These are phyloP conservation scores for Drosophila triauraria DNA, from an alignment of 1,140 invertebrate genomes.

Conservation along the genomic window DNA sequence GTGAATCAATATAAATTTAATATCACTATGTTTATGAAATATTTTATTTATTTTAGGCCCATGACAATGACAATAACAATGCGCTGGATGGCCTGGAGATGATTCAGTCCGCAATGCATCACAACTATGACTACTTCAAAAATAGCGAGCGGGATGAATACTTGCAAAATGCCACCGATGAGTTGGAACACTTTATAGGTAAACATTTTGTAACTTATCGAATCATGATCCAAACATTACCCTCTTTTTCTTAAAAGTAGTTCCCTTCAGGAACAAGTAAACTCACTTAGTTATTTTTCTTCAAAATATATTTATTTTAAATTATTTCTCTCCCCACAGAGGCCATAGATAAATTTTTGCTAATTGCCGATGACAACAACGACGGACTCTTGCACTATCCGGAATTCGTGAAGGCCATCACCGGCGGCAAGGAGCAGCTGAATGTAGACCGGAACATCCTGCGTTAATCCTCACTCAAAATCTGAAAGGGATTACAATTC, in stretches of 20 bases:
- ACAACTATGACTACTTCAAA: slow-evolving; percentile 77
- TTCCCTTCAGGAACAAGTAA: too few relatives aligned
- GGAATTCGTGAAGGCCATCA: slow-evolving; percentile 88
- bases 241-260: too few relatives aligned
- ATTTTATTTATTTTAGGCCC: slow-evolving; percentile 85
- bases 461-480: slow-evolving; percentile 37
- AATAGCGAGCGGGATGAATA: slow-evolving; percentile 69
- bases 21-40: too few relatives aligned
- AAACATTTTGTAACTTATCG: not conserved
- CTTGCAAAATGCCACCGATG: slow-evolving; percentile 74
- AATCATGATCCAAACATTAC: too few relatives aligned
- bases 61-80: slow-evolving; percentile 89
- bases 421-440: slow-evolving; percentile 68
- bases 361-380: slow-evolving; percentile 91
- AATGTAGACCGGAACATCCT: slow-evolving; percentile 57
- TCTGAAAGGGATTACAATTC: not conserved
- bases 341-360: slow-evolving; percentile 91
- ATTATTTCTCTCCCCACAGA: slow-evolving; percentile 85
- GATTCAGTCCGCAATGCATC: slow-evolving; percentile 88
- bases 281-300: too few relatives aligned
- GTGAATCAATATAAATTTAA: slow-evolving; percentile 57
- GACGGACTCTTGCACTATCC: slow-evolving; percentile 92
- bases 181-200: slow-evolving; percentile 82
- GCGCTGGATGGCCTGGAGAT: slow-evolving; percentile 92
- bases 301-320: not conserved